phyloP scores from a whole-genome alignment of 2,113 vertebrate genomes.

The Geococcyx californianus region DNA sequence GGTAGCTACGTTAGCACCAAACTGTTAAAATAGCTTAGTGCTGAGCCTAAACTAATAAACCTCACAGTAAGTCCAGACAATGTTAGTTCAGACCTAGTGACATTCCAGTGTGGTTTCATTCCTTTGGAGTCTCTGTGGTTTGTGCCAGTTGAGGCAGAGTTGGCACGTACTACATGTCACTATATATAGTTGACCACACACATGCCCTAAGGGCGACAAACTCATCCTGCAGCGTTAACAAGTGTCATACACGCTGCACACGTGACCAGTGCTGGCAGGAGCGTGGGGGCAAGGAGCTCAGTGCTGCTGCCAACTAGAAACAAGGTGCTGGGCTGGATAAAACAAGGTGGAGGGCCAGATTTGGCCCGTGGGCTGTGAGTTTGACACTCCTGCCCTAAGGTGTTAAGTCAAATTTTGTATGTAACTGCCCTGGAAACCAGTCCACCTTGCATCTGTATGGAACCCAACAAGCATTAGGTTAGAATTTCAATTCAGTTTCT shows the following conservation, averaged over 20 bases:
- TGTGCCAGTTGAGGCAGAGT: neutral
- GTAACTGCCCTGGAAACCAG: neutral
- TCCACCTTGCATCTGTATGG: too few relatives aligned
- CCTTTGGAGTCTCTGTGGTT: too few relatives aligned
- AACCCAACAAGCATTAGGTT: neutral
- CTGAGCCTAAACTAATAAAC: neutral
- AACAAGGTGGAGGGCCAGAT: too few relatives aligned
- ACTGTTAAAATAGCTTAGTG: accelerated
- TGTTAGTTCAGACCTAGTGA: neutral
- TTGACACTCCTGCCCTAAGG: too few relatives aligned
- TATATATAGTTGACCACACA: neutral
- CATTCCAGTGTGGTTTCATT: neutral
- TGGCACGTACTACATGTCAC: neutral
- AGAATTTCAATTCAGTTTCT: neutral
- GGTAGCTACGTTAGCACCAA: neutral
- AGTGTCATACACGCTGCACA: too few relatives aligned
- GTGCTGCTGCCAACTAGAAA: too few relatives aligned
- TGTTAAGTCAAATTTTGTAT: neutral
- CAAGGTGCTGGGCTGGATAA: too few relatives aligned
- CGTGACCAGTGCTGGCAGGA: too few relatives aligned
- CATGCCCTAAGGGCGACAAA: too few relatives aligned
- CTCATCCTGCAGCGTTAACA: too few relatives aligned
- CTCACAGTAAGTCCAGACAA: neutral
- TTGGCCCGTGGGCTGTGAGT: too few relatives aligned
- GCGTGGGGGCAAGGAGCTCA: too few relatives aligned